These are phyloP conservation scores for Natrix natrix DNA, from an alignment of 2,797 vertebrate species.

Conservation along the genomic window DNA sequence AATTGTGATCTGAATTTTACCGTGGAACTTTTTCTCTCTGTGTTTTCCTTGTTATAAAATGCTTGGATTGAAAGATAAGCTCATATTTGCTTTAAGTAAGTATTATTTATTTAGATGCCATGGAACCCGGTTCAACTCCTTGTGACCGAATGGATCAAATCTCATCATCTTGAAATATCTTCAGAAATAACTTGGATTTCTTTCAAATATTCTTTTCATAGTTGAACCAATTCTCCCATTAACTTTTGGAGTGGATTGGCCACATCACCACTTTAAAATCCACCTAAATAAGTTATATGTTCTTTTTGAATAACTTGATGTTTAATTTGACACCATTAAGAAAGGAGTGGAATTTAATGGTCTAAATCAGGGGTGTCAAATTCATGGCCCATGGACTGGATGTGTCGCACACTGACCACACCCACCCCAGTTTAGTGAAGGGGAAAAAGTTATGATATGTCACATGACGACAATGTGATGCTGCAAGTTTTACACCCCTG, in stretches of 20 bases:
- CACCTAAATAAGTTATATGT: neutral
- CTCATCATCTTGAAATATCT: neutral
- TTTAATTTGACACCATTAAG: neutral
- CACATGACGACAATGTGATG: no score
- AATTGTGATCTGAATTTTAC: neutral
- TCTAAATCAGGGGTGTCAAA: neutral
- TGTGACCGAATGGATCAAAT: neutral
- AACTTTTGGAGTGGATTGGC: neutral
- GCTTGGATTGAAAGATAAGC: neutral
- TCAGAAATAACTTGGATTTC: neutral
- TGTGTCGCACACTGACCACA: no score
- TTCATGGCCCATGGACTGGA: no score
- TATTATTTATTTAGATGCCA: neutral
- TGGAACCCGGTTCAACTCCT: neutral
- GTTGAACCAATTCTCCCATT: neutral
- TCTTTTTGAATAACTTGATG: neutral
- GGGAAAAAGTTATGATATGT: no score
- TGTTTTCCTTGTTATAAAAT: neutral
- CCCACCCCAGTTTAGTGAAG: no score
- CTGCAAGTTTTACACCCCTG: no score
- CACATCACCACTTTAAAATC: neutral
- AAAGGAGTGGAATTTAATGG: neutral
- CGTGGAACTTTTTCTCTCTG: neutral
- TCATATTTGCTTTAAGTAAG: neutral
- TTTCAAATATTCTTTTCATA: neutral